Evolutionary conservation across 2,888 invertebrate species (phyloP), one percentile per base, ranked within the genome.

Genomic region (Seira musarum): DNA sequence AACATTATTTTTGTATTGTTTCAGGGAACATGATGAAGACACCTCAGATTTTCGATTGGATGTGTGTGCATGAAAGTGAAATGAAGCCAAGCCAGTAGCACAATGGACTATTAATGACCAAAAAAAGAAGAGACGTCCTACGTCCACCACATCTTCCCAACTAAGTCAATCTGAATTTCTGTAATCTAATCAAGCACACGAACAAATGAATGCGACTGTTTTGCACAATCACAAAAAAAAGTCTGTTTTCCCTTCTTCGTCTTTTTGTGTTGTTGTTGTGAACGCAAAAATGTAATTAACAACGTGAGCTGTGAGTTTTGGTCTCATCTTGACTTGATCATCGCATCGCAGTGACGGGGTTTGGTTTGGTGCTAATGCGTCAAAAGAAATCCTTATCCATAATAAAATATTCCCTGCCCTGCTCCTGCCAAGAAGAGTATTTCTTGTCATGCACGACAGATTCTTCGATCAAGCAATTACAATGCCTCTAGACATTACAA

Each of bases 221-320:
- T 74, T 74, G 17, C 60, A 60, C 57, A 66, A 74, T 60, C 65
- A 35, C 24, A 61, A 49, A 30, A 30, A 30, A 30, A 30, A 30
- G 8, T 30, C 3, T 30, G 2, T 8, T 30, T 30, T 30, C 30
- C 30, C 30, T 8, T 8, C 30, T 30, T 30, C 30, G 2, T 30
- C 30, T 30, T 8, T 8, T 30, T 8, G 3, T n/a, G n/a, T n/a
- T n/a, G n/a, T n/a, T n/a, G n/a, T n/a, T n/a, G n/a, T n/a, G n/a
- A 30, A 30, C 3, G 49, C 17, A 73, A 24, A 19, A 69, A 25
- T 71, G 64, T 80, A 80, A 80, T 80, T 80, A 80, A 80, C 74
- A 80, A 74, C 80, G 74, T 74, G 74, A 74, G 65, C n/a, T n/a
- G n/a, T n/a, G n/a, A n/a, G n/a, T n/a, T 70, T 64, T 80, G 17